phyloP scores from a whole-genome alignment of 53 echinoderm and acorn worm genomes.

The Crossaster papposus region DNA sequence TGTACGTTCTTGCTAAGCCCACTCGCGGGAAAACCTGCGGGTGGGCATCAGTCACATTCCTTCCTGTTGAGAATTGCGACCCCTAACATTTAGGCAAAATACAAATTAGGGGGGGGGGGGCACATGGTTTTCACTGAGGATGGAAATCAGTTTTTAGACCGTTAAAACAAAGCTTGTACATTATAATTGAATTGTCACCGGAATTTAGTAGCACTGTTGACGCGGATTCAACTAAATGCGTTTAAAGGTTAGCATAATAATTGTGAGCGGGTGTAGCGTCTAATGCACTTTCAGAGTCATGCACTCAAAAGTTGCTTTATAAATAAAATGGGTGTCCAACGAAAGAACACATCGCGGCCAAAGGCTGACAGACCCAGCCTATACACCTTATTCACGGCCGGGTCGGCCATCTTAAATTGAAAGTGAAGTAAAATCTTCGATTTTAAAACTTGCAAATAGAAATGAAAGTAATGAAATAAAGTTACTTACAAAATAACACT shows the following conservation, averaged over 20 bases:
- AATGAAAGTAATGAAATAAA: too few species aligned
- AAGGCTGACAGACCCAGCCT: too few species aligned
- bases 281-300: neutral
- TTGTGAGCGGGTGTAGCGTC: neutral
- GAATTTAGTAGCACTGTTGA: conserved; percentile 30
- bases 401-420: too few species aligned
- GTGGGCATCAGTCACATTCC: conserved; percentile 22
- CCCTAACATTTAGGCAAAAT: conserved; percentile 21
- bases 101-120: too few species aligned
- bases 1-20: neutral
- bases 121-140: neutral
- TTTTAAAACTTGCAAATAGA: too few species aligned
- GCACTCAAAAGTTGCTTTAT: neutral
- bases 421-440: too few species aligned
- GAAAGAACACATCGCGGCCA: too few species aligned
- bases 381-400: too few species aligned
- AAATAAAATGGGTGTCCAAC: too few species aligned
- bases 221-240: neutral
- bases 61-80: conserved; percentile 12
- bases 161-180: neutral
- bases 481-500: too few species aligned
- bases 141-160: neutral
- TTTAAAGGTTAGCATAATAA: neutral
- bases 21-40: conserved; percentile 11
- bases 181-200: conserved; percentile 14